phyloP scores from a whole-genome alignment of 2,113 vertebrate genomes.

The Xenopus tropicalis region UCB_Xtro_10.0 CM004447.2:144959501-144960000 shows the following conservation, averaged over 20 bases:
- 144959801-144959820: neutral
- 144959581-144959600: slow-evolving; percentile 15
- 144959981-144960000: too few species aligned
- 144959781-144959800: neutral
- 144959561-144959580: neutral
- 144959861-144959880: too few species aligned
- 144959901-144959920: too few species aligned
- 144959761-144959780: slow-evolving; percentile 33
- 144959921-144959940: too few species aligned
- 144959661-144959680: slow-evolving; percentile 32
- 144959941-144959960: too few species aligned
- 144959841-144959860: too few species aligned
- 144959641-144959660: slow-evolving; percentile 40
- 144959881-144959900: too few species aligned
- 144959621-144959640: slow-evolving; percentile 30
- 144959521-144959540: neutral
- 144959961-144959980: too few species aligned
- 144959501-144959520: neutral
- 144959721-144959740: slow-evolving; percentile 38
- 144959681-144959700: slow-evolving; percentile 30
- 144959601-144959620: slow-evolving; percentile 10
- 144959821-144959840: neutral
- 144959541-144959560: neutral
- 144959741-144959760: slow-evolving; percentile 42
- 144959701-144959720: slow-evolving; percentile 44